Evolutionary conservation across 2,797 vertebrate genomes (phyloP).

Genomic region (Eulemur rubriventer): DNA sequence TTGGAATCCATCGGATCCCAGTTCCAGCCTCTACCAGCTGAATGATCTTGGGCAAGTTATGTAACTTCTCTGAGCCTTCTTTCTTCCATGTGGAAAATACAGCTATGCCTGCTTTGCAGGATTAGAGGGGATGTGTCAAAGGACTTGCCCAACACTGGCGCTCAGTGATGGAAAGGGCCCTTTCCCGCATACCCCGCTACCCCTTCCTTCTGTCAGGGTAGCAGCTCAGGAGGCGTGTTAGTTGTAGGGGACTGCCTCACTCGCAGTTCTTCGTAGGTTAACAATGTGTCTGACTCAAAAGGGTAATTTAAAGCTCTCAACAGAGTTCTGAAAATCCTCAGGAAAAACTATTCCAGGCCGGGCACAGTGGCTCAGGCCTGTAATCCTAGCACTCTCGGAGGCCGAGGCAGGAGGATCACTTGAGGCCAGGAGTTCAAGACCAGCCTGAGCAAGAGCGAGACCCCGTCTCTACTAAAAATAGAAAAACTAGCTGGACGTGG

Average conservation of each 20-base stretch:
- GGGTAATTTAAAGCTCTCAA: conserved; percentile 24
- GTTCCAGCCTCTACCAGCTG: not conserved
- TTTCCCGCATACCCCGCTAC: not conserved
- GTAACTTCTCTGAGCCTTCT: not conserved
- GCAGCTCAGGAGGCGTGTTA: not conserved
- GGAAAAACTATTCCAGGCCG: not conserved
- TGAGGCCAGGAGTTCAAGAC: not conserved
- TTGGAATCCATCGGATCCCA: not conserved
- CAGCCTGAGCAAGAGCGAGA: not conserved
- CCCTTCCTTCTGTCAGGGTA: not conserved
- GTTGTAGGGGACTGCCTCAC: not conserved
- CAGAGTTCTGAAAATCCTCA: conserved; percentile 21
- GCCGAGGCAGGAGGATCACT: not conserved
- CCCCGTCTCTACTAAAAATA: not conserved
- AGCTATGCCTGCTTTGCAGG: not conserved
- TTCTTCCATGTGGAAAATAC: not conserved
- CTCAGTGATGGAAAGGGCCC: not conserved
- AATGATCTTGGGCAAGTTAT: not conserved
- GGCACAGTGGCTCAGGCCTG: not conserved
- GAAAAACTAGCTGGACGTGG: not conserved
- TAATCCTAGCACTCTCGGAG: not conserved
- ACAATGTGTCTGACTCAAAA: conserved; percentile 17
- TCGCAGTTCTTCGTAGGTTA: conserved; percentile 32
- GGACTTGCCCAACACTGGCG: not conserved
- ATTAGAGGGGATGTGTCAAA: not conserved